Evolutionary conservation across 2,888 invertebrate genomes (phyloP).

Genomic region (Ormyrus rosae): DNA sequence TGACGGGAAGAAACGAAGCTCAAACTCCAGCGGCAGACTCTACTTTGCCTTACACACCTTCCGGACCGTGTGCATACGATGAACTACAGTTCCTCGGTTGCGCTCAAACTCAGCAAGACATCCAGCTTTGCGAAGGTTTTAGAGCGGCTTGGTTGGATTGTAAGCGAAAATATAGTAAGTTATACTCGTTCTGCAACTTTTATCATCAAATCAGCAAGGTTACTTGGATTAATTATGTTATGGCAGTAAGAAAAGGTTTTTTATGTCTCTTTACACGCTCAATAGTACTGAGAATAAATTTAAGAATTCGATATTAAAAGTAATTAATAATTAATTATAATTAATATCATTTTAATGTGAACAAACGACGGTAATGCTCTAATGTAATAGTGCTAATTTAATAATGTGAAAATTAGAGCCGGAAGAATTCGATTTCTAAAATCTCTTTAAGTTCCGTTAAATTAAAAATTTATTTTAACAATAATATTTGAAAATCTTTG

Average conservation of each 20-base stretch:
- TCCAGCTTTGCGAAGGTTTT: conserved; percentile 56
- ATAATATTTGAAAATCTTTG: too few relatives aligned
- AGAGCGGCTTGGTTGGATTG: conserved; percentile 57
- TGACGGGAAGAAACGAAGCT: conserved; percentile 55
- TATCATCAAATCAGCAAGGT: conserved; percentile 51
- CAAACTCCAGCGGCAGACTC: conserved; percentile 21
- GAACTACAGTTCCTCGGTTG: conserved; percentile 58
- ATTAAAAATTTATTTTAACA: too few relatives aligned
- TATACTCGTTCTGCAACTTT: conserved; percentile 33
- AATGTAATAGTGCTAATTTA: too few relatives aligned
- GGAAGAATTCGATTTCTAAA: too few relatives aligned
- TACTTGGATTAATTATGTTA: conserved; percentile 36
- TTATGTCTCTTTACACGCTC: not conserved
- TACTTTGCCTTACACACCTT: conserved; percentile 1
- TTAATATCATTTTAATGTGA: not conserved
- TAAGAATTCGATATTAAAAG: not conserved
- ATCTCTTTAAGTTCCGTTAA: too few relatives aligned
- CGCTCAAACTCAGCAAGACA: conserved; percentile 52
- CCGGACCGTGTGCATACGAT: conserved; percentile 57
- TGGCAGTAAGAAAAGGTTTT: conserved; percentile 27
- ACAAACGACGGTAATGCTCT: too few relatives aligned
- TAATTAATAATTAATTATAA: not conserved
- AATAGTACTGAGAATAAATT: too few relatives aligned
- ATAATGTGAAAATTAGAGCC: too few relatives aligned
- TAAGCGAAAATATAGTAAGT: conserved; percentile 58